phyloP scores from a whole-genome alignment of 1,140 invertebrate species.

The Lepidotrigona ventralis region DNA sequence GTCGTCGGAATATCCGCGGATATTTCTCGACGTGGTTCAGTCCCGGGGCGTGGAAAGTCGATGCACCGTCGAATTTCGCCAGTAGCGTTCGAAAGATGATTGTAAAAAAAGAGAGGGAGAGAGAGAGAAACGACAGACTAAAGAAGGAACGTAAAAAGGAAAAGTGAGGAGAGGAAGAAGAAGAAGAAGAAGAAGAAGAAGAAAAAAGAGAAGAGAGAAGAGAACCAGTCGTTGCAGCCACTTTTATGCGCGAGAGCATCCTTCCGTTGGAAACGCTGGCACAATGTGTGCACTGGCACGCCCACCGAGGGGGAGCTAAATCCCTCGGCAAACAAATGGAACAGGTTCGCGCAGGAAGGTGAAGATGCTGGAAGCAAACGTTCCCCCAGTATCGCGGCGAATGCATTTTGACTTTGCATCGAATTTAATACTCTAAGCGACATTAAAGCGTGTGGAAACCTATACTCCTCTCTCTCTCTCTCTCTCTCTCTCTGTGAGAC shows the following conservation, averaged over 20 bases:
- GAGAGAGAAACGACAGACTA: neutral
- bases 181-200: neutral
- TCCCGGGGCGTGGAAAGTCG: neutral
- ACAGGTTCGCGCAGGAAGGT: neutral
- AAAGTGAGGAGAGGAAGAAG: neutral
- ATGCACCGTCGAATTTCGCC: neutral
- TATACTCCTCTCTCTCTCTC: too few relatives aligned
- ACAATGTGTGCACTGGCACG: conserved; percentile 36
- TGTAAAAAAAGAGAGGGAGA: neutral
- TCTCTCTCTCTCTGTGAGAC: too few relatives aligned
- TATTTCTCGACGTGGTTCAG: too few relatives aligned
- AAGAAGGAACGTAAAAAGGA: neutral
- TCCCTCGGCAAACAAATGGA: conserved; percentile 13
- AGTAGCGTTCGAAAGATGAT: too few relatives aligned
- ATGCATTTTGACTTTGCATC: neutral
- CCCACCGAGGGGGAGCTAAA: conserved; percentile 1
- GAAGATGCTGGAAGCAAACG: conserved; percentile 3
- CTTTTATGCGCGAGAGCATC: conserved; percentile 3
- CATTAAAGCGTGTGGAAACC: neutral
- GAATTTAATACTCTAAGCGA: neutral
- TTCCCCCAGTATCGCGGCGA: neutral
- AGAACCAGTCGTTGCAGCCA: neutral
- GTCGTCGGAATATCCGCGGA: neutral
- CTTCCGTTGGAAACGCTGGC: conserved; percentile 2
- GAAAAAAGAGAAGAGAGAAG: neutral